Conservation (phyloP, 2,797 vertebrate genomes). For the Sebastes iracundus region DNA sequence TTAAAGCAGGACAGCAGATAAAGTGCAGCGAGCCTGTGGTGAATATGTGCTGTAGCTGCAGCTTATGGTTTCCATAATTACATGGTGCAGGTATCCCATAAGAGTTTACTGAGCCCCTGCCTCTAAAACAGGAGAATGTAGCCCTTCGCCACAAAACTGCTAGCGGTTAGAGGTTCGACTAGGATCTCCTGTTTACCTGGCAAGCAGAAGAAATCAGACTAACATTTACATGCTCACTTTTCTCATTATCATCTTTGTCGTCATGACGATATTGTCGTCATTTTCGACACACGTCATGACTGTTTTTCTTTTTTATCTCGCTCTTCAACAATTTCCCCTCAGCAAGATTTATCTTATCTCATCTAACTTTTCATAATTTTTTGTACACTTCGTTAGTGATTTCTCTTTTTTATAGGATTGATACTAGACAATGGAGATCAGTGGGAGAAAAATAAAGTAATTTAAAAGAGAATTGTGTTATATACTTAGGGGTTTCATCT, state of each 20-base stretch:
- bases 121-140: conserved; percentile 67
- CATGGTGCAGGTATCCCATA: conserved; percentile 66
- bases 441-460: neutral
- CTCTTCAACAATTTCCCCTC: neutral
- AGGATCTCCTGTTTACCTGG: conserved; percentile 67
- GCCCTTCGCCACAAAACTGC: conserved; percentile 64
- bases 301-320: neutral
- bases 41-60: conserved; percentile 80
- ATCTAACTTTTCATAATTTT: neutral
- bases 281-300: neutral
- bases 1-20: conserved; percentile 61
- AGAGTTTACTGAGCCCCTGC: conserved; percentile 66
- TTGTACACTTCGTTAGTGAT: neutral
- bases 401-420: neutral
- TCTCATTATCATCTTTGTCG: neutral
- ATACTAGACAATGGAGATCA: neutral
- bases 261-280: neutral
- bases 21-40: conserved; percentile 68
- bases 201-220: conserved; percentile 32
- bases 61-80: conserved; percentile 78
- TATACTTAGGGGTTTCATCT: conserved; percentile 17
- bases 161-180: conserved; percentile 48
- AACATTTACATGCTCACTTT: neutral
- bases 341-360: neutral
- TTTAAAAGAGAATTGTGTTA: neutral